These are phyloP conservation scores for Platycheirus rosarum DNA, from an alignment of 2,888 invertebrate species.

Conservation along the genomic window DNA sequence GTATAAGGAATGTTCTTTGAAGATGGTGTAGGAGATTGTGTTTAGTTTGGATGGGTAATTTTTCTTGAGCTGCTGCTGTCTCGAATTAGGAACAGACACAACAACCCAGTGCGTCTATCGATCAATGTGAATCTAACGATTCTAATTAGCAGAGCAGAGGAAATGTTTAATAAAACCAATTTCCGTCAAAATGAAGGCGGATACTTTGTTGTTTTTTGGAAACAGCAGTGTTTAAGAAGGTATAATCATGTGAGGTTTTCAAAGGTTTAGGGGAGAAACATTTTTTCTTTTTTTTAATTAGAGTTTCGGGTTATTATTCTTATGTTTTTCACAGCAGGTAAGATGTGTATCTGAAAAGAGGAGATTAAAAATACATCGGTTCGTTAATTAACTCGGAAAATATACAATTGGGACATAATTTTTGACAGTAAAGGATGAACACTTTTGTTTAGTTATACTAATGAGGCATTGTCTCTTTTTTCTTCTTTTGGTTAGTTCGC, in stretches of 20 bases:
- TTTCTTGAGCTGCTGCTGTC: conserved; percentile 9
- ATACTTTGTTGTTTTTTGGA: conserved; percentile 47
- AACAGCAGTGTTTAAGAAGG: conserved; percentile 22
- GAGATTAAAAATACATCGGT: background rate
- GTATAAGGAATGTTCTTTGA: conserved; percentile 63
- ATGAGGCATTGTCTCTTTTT: too few species aligned
- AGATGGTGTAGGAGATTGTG: conserved; percentile 55
- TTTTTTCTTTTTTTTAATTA: background rate
- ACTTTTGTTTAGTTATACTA: too few species aligned
- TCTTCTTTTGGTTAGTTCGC: too few species aligned
- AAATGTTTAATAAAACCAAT: conserved; percentile 36
- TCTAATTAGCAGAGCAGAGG: conserved; percentile 36
- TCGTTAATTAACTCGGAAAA: conserved; percentile 8
- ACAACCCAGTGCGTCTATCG: conserved; percentile 36
- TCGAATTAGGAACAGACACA: conserved; percentile 1
- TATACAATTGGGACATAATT: too few species aligned
- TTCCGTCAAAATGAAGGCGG: conserved; percentile 21
- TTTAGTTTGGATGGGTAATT: conserved; percentile 31
- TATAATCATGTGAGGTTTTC: background rate
- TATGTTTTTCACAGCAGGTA: conserved; percentile 27
- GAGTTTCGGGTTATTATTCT: conserved; percentile 5
- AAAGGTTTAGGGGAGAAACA: too few species aligned
- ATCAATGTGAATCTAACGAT: conserved; percentile 33
- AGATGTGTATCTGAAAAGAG: conserved; percentile 12
- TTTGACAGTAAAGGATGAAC: too few species aligned